Conservation (phyloP, 2,113 vertebrate genomes). For the Tachuris rubrigastra region DNA sequence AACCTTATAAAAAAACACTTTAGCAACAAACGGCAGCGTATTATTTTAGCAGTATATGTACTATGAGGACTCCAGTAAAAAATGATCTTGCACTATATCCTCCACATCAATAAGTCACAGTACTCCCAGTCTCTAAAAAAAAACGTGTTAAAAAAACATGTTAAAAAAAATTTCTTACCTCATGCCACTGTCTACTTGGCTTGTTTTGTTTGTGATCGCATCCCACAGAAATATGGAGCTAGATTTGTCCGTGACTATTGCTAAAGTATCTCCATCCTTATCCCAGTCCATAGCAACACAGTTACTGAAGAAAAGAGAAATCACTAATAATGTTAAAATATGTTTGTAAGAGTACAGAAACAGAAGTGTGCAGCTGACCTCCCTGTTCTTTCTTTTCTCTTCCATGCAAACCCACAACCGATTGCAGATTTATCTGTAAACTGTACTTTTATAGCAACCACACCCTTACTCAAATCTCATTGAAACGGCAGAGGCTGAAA, state of each 20-base stretch:
- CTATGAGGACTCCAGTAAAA: not conserved
- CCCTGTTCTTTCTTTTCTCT: not conserved
- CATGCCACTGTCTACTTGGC: slow-evolving; percentile 92
- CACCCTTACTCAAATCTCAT: not conserved
- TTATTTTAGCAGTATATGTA: not conserved
- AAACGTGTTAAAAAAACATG: not conserved
- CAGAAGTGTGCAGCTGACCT: not conserved
- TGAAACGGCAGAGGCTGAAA: not conserved
- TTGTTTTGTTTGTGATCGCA: slow-evolving; percentile 90
- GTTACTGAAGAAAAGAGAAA: slow-evolving; percentile 65
- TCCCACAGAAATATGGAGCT: slow-evolving; percentile 90
- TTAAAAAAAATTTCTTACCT: slow-evolving; percentile 71
- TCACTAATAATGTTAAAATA: not conserved
- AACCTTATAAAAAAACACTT: not conserved
- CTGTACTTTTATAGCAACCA: not conserved
- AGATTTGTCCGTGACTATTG: slow-evolving; percentile 92
- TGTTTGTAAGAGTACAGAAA: not conserved
- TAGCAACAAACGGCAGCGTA: not conserved
- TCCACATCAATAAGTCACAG: not conserved
- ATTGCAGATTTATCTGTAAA: not conserved
- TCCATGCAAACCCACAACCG: not conserved
- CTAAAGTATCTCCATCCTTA: slow-evolving; percentile 93
- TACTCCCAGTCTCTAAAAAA: not conserved
- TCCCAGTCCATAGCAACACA: slow-evolving; percentile 96
- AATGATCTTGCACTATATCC: not conserved